A percentile compares a stretch with the other conserved stretches of the same genome.
Conservation (phyloP, 2,888 invertebrate genomes). For the Metopia argyrocephala region DNA sequence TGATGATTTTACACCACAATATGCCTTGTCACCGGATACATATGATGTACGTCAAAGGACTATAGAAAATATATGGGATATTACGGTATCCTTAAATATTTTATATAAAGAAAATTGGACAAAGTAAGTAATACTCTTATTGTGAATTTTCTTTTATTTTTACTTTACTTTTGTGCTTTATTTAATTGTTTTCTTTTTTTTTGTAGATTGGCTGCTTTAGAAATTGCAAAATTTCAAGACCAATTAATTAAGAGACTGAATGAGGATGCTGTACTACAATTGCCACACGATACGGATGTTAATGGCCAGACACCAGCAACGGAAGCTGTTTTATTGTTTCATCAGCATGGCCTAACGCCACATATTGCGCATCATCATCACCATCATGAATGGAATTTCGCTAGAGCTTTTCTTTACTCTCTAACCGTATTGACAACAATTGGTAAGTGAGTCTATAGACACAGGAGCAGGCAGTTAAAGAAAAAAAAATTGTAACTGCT, state of each 20-base stretch:
- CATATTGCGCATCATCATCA: constrained; percentile 77
- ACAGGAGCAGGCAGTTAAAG: not conserved
- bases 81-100: constrained; percentile 92
- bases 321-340: constrained; percentile 77
- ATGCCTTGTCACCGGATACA: constrained; percentile 76
- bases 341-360: constrained; percentile 78
- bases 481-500: not conserved
- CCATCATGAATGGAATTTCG: constrained; percentile 89
- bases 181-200: not conserved
- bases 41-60: constrained; percentile 84
- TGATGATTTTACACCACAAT: constrained; percentile 73
- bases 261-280: constrained; percentile 86
- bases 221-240: constrained; percentile 86
- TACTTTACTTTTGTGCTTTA: not conserved
- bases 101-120: constrained; percentile 95
- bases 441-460: constrained; percentile 83
- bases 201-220: constrained; percentile 78
- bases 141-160: not conserved
- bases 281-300: constrained; percentile 80
- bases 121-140: constrained; percentile 81
- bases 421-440: constrained; percentile 95
- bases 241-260: constrained; percentile 88
- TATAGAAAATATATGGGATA: constrained; percentile 94
- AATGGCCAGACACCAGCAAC: constrained; percentile 75
- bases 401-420: constrained; percentile 95